Base-by-base conservation (phyloP, 2,888 invertebrate species). In the Pristionchus mayeri region DNA sequence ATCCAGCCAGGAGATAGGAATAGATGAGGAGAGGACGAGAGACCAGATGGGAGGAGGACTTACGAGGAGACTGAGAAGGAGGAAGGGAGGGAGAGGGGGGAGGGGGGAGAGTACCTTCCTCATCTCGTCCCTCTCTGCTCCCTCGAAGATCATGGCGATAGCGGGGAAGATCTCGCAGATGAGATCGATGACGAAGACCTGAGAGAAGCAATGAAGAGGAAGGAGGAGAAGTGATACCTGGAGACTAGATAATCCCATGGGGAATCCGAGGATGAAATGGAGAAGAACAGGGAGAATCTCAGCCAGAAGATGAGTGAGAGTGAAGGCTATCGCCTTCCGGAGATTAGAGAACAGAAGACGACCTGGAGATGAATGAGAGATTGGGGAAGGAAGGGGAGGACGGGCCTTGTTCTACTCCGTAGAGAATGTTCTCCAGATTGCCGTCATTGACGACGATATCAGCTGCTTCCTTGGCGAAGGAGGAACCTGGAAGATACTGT, bases 301-400 rank as follows among this genome's bases (percentile, higher is more conserved):
- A 13, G 89, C 89, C 85, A 90, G 57, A 11, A 90, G 48, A 84
- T 90, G 90, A n/a, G 89, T 86, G 78, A 90, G 81, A 6, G 88
- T 87, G 85, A 88, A 89, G 24, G 88, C 89, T 78, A 89, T 86
- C 1, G 89, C 86, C 63, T 88, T 88, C 54, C 86, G 86, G 24
- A 89, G 84, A 78, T 89, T 89, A 57, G 89, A 87, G 80, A 87
- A 89, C 13, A 89, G 86, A 24, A 89, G 75, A 24, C 89, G 87
- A 52, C 86, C 83, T 71, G 83, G 21, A 21, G 16, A 21, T 21
- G 21, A 54, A 54, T 16, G n/a, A 54, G 54, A 54, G 44, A 44
- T 67, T 30, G 18, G 30, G 27, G 18, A 9, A 27, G 34, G 4
- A 27, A 30, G 21, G 21, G 21, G 57, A 24, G 57, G 34, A 21